phyloP scores from a whole-genome alignment of 2,113 vertebrate species.

The Austrofundulus limnaeus region DNA sequence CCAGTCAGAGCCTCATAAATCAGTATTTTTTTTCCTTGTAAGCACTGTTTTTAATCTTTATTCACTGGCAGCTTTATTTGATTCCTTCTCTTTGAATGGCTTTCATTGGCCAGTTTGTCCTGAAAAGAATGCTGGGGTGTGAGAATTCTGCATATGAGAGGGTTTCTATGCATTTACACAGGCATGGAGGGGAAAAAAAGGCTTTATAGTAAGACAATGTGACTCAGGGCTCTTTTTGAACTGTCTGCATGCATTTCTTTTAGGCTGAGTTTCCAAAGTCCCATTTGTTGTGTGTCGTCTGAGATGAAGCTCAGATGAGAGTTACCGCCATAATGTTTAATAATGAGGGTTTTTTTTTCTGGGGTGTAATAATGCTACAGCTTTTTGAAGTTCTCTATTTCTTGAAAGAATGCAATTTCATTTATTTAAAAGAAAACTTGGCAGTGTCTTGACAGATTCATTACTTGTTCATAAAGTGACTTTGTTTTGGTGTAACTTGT shows the following conservation, averaged over 20 bases:
- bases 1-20: conserved; percentile 67
- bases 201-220: conserved; percentile 43
- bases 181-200: conserved; percentile 39
- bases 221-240: conserved; percentile 26
- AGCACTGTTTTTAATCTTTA: conserved; percentile 72
- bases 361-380: conserved; percentile 44
- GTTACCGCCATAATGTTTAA: conserved; percentile 46
- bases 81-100: conserved; percentile 60
- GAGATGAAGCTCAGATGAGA: conserved; percentile 44
- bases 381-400: conserved; percentile 18
- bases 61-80: conserved; percentile 68
- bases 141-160: conserved; percentile 25
- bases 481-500: conserved; percentile 62
- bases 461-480: conserved; percentile 72
- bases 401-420: conserved; percentile 53
- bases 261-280: conserved; percentile 17
- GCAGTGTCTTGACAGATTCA: conserved; percentile 45
- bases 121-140: conserved; percentile 58
- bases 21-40: conserved; percentile 64
- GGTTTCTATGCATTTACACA: conserved; percentile 36
- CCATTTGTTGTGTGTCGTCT: conserved; percentile 14
- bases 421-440: conserved; percentile 77
- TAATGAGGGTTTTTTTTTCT: conserved; percentile 30
- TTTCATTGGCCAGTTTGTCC: conserved; percentile 58
- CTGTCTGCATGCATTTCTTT: conserved; percentile 11